Base-by-base conservation (phyloP, 2,797 vertebrate genomes). In the Lacerta viridis region DNA sequence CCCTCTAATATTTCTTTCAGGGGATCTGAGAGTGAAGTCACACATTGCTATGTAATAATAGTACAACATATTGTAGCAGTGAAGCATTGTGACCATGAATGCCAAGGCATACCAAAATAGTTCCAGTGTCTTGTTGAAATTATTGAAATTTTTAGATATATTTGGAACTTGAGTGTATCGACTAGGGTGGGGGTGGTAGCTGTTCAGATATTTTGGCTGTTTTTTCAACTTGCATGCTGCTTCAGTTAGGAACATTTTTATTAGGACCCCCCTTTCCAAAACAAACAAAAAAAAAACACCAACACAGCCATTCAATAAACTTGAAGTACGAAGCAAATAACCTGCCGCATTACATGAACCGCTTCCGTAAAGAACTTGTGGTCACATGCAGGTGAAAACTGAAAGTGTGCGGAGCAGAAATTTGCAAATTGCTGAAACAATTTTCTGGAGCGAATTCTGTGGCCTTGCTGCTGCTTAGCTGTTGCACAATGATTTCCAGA, bases 1-100 rank as follows among this genome's bases (percentile, higher is more conserved):
- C 20, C 78, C 93, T 88, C 77, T 92, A 91, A 80, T 90, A 0
- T 91, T 89, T 88, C 81, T 88, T 80, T 82, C 84, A 72, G 80
- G 55, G 71, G 71, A 86, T 84, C 84, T 80, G 4, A 85, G 80
- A 43, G n/a, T 5, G 83, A 93, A 92, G 86, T 90, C 71, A 39
- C 18, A 36, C 1, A 1, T 4, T 74, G 18, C 43, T 90, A 23
- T 36, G 89, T 83, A 91, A 69, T 71, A 88, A 43, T 81, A 89
- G 80, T 88, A 83, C 85, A 81, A 78, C 2, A 25, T 41, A 33
- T 71, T 86, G 11, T 87, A 82, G 88, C 81, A 41, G 80, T 79
- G 69, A 83, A 89, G 69, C 59, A 84, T 4, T 41, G 1, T 88
- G 88, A 80, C 25, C 39, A 61, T 76, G 74, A 75, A 61, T 43